phyloP scores from a whole-genome alignment of 2,113 vertebrate species.

The Upupa epops region DNA sequence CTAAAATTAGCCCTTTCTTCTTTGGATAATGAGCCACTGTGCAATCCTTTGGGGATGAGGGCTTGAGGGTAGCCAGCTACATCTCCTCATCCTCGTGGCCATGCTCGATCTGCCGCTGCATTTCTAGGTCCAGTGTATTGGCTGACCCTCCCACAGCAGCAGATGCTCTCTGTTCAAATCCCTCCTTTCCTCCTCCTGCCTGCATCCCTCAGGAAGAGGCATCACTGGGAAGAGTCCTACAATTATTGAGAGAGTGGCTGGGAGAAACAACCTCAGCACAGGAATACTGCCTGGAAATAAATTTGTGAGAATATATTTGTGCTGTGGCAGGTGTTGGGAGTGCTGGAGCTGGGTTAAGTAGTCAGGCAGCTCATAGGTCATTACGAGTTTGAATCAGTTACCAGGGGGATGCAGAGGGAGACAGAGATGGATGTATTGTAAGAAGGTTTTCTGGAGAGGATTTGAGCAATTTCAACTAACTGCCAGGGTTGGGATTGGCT shows the following conservation, averaged over 20 bases:
- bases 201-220: accelerated
- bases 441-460: constrained; percentile 42
- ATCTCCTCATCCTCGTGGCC: not conserved
- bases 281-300: constrained; percentile 10
- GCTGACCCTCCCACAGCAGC: accelerated
- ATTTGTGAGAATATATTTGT: not conserved
- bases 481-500: not conserved
- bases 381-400: not conserved
- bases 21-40: not conserved
- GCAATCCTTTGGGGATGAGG: not conserved
- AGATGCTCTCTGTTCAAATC: not conserved
- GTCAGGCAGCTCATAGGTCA: not conserved
- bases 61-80: not conserved
- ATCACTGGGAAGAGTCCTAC: not conserved
- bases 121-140: not conserved
- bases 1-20: constrained; percentile 56
- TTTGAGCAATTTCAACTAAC: constrained; percentile 46
- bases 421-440: constrained; percentile 13
- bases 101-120: not conserved
- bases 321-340: not conserved
- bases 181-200: not conserved
- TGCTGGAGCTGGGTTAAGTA: not conserved
- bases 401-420: constrained; percentile 2
- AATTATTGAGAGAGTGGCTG: not conserved
- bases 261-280: not conserved